A percentile compares a stretch with the other conserved stretches of the same genome.
Evolutionary conservation across 35 echinoderm and acorn worm genomes (phyloP).

Genomic region (Diadema setosum): DNA sequence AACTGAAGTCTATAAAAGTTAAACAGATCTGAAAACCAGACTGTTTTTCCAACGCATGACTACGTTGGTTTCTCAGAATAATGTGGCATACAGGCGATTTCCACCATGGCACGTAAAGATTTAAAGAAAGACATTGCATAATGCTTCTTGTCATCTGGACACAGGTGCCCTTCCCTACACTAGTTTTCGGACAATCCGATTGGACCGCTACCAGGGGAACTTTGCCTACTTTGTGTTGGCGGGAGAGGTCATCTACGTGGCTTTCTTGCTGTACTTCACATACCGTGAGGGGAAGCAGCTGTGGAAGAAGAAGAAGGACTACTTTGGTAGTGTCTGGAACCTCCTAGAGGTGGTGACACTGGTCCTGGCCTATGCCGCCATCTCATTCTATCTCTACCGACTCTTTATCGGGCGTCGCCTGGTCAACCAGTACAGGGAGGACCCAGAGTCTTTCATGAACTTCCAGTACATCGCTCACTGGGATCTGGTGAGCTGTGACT

Average conservation of each 20-base stretch:
- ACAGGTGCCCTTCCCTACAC: constrained; percentile 64
- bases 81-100: no score
- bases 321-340: constrained; percentile 73
- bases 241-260: constrained; percentile 54
- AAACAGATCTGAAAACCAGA: no score
- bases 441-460: constrained; percentile 63
- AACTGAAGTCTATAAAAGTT: no score
- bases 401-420: constrained; percentile 50
- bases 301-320: constrained; percentile 37
- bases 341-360: constrained; percentile 58
- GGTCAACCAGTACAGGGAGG: constrained; percentile 39
- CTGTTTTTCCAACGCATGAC: no score
- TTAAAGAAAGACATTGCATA: no score
- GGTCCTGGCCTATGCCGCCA: constrained; percentile 28
- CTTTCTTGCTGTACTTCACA: constrained; percentile 81
- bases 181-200: constrained; percentile 58
- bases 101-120: no score
- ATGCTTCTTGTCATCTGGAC: no score
- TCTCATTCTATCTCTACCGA: constrained; percentile 75
- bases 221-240: constrained; percentile 60
- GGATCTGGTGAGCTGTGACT: constrained; percentile 88
- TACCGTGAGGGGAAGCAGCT: constrained; percentile 41
- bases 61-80: no score
- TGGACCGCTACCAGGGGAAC: constrained; percentile 66
- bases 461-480: constrained; percentile 89